Conservation (phyloP, 1,140 invertebrate genomes). For the Sipha flava region DNA sequence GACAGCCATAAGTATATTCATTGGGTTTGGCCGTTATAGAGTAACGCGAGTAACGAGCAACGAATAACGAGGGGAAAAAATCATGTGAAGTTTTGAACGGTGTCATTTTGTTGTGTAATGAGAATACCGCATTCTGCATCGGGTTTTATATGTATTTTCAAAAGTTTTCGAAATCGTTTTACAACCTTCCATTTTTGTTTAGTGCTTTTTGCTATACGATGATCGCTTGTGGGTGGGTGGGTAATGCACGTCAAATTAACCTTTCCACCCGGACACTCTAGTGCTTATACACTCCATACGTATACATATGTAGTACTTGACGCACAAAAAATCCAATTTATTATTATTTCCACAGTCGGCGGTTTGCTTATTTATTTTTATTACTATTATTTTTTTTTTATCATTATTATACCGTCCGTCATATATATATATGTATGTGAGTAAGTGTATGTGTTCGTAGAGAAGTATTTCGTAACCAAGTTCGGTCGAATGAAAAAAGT, state of each 20-base stretch:
- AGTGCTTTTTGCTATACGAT: neutral
- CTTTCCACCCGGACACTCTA: neutral
- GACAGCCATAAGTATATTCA: neutral
- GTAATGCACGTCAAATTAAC: constrained; percentile 9
- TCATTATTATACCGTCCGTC: neutral
- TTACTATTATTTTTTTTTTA: neutral
- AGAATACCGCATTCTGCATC: neutral
- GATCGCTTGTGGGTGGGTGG: no score
- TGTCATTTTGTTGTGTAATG: no score
- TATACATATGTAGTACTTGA: neutral
- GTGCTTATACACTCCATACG: neutral
- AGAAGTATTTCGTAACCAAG: neutral
- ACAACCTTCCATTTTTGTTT: neutral
- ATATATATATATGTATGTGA: neutral
- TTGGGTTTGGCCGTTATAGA: neutral
- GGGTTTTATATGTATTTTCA: neutral
- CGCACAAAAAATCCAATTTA: neutral
- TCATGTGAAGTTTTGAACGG: no score
- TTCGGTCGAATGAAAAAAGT: neutral
- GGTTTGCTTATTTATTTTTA: neutral
- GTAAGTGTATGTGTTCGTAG: no score
- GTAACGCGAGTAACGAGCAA: no score
- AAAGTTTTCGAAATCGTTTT: neutral
- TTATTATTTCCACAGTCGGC: neutral
- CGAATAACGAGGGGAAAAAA: no score